Evolutionary conservation across 2,113 vertebrate genomes (phyloP).

Genomic region (Siniperca knerii): DNA sequence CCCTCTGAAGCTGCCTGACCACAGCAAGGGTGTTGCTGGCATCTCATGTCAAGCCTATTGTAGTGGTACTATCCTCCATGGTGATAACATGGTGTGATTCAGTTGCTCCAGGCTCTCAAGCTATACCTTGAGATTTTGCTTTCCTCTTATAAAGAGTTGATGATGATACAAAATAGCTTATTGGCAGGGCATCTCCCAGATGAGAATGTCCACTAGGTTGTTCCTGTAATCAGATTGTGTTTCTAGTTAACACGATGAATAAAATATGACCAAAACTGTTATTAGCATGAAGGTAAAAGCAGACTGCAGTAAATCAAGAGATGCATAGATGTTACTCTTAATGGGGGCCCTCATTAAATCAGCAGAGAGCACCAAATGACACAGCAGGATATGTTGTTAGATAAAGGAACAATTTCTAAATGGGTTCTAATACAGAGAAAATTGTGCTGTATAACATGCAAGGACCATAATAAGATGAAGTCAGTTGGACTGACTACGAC

Average conservation of each 20-base stretch:
- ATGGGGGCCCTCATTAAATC: slow-evolving; percentile 43
- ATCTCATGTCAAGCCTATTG: neutral
- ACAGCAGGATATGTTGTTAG: slow-evolving; percentile 29
- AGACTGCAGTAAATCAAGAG: slow-evolving; percentile 41
- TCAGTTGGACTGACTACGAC: neutral
- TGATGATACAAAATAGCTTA: neutral
- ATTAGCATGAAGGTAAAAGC: slow-evolving; percentile 28
- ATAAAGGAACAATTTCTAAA: slow-evolving; percentile 23
- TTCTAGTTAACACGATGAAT: neutral
- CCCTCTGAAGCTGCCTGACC: slow-evolving; percentile 6
- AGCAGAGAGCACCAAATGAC: slow-evolving; percentile 41
- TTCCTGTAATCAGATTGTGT: neutral
- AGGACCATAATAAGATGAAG: neutral
- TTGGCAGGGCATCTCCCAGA: neutral
- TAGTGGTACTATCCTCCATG: neutral
- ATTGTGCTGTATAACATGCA: neutral
- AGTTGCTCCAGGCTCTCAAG: neutral
- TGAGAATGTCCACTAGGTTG: neutral
- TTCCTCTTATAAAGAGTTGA: neutral
- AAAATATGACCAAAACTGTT: neutral
- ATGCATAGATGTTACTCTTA: slow-evolving; percentile 9
- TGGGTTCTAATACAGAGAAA: slow-evolving; percentile 31
- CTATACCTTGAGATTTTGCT: neutral
- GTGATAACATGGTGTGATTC: neutral
- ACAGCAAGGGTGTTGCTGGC: neutral